Percentiles rank a stretch among this genome's conserved stretches.
These are phyloP conservation scores for Zaprionus capensis DNA, from an alignment of 1,140 invertebrate species.

Conservation along the genomic window DNA sequence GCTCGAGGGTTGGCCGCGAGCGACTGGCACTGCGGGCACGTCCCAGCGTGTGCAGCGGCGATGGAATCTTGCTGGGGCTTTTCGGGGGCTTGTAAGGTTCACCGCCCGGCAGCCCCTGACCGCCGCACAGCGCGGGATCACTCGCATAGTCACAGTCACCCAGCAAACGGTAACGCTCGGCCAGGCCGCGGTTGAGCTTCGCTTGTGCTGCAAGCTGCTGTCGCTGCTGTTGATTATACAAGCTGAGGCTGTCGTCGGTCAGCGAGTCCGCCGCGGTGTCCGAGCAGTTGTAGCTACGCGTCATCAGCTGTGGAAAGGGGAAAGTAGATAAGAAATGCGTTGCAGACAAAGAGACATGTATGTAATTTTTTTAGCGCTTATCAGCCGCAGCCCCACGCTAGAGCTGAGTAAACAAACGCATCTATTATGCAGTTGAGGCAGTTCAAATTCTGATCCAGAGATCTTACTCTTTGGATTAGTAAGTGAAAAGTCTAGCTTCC, in stretches of 20 bases:
- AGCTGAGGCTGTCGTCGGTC: slow-evolving; percentile 78
- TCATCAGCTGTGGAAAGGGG: slow-evolving; percentile 61
- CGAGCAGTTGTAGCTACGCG: slow-evolving; percentile 80
- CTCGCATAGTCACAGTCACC: slow-evolving; percentile 80
- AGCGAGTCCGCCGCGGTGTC: slow-evolving; percentile 70
- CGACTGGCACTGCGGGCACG: slow-evolving; percentile 85
- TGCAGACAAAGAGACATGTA: background rate
- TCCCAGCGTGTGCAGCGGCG: slow-evolving; percentile 86
- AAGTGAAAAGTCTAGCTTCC: background rate
- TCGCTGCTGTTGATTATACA: slow-evolving; percentile 67
- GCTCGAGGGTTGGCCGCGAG: slow-evolving; percentile 83
- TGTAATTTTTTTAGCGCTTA: too few species aligned
- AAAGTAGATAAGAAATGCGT: background rate
- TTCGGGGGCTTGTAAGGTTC: slow-evolving; percentile 85
- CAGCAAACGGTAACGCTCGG: slow-evolving; percentile 74
- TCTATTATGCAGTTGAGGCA: too few species aligned
- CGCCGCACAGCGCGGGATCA: slow-evolving; percentile 73
- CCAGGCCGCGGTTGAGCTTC: slow-evolving; percentile 66
- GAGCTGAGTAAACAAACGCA: too few species aligned
- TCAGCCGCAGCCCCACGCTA: too few species aligned
- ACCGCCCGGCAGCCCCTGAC: slow-evolving; percentile 24
- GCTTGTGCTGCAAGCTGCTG: slow-evolving; percentile 58
- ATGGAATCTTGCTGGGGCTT: slow-evolving; percentile 87
- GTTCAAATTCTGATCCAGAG: too few species aligned
- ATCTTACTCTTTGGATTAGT: too few species aligned